Evolutionary conservation across 2,888 invertebrate species (phyloP), one percentile per base, ranked within the genome.

Genomic region (Rotaria socialis): DNA sequence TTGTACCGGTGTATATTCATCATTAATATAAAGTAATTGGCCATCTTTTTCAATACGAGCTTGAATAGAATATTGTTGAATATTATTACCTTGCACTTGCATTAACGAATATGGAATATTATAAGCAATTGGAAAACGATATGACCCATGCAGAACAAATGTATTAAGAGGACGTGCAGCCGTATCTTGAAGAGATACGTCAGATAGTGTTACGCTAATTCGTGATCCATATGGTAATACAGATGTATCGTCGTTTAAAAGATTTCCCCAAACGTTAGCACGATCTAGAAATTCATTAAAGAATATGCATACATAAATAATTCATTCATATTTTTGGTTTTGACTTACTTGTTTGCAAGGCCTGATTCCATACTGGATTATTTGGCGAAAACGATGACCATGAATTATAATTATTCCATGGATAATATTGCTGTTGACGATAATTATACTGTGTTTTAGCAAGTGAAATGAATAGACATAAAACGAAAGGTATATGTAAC

Each of bases 21-120:
- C 80, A 80, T 80, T 80, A 3, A 80, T 47, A n/a, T 80, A 80
- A 24, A 80, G 47, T 47, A 80, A n/a, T 47, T 80, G 43, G 24
- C 80, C 80, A 47, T 80, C 35, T 80, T 24, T 43, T 80, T 80
- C 80, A 47, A 80, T 80, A n/a, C 80, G 80, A 24, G 47, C 80
- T 47, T 80, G 43, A 43, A 80, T 41, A 22, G 47, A 14, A n/a
- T 80, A 80, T 80, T n/a, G 47, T n/a, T 35, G 43, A 47, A 24
- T 22, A 47, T 47, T 80, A 67, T 67, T 27, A 27, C 14, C 0
- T 67, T 67, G 67, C 24, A 80, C 35, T n/a, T 80, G 80, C n/a
- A n/a, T 14, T 16, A 47, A 47, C 1, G 43, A 43, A 80, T 80
- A 80, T n/a, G 80, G n/a, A 11, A 80, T n/a, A n/a, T 80, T 5